These are phyloP conservation scores for Tromatobia lineatoria DNA, from an alignment of 2,888 invertebrate genomes.

Conservation along the genomic window DNA sequence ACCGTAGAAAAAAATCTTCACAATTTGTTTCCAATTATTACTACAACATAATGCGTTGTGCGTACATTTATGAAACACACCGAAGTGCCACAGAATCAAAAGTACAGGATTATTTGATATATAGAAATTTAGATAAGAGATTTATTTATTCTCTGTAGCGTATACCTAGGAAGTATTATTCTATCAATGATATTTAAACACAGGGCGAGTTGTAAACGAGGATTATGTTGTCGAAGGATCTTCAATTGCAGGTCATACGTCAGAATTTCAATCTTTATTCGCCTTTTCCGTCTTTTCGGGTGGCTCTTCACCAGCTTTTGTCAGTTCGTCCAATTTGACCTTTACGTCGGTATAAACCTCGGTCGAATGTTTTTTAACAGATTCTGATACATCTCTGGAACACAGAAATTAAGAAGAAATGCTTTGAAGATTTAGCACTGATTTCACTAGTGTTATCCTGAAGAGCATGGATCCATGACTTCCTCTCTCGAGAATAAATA, in stretches of 20 bases:
- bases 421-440: too few species aligned
- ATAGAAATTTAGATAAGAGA: background rate
- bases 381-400: conserved; percentile 63
- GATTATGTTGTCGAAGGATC: background rate
- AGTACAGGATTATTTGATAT: background rate
- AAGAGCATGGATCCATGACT: background rate
- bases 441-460: too few species aligned
- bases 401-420: background rate
- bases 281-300: conserved; percentile 40
- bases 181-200: conserved; percentile 1
- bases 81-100: too few species aligned
- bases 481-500: too few species aligned
- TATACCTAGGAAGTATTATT: background rate
- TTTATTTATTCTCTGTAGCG: background rate
- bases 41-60: too few species aligned
- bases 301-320: conserved; percentile 48
- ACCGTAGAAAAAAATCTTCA: too few species aligned
- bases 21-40: too few species aligned
- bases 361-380: conserved; percentile 62
- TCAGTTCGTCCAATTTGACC: conserved; percentile 52
- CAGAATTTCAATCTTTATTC: conserved; percentile 11
- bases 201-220: background rate
- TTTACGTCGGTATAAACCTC: conserved; percentile 53
- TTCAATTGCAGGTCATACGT: conserved; percentile 9
- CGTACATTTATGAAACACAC: too few species aligned